Percentiles rank a stretch among this genome's conserved stretches.
These are phyloP conservation scores for Pangasius sanitwongsei DNA, from an alignment of 2,797 vertebrate genomes.

Conservation along the genomic window DNA sequence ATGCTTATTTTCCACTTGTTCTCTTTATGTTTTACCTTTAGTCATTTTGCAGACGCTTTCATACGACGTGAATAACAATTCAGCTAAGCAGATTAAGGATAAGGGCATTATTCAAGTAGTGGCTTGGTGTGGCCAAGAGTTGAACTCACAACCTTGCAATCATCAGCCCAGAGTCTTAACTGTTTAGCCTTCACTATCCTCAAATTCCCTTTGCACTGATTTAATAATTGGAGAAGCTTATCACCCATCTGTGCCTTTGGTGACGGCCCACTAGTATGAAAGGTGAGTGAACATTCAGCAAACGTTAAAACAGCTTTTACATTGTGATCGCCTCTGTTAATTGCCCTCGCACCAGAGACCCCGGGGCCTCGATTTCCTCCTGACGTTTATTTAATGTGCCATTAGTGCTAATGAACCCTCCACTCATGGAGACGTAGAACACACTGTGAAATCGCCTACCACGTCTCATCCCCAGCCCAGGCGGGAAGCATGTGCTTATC, in stretches of 20 bases:
- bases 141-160: neutral
- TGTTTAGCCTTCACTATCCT: neutral
- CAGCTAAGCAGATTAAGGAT: neutral
- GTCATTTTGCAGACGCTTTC: neutral
- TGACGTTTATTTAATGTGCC: conserved; percentile 67
- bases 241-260: conserved; percentile 30
- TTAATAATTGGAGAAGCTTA: conserved; percentile 23
- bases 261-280: conserved; percentile 27
- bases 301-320: conserved; percentile 56
- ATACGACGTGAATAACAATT: neutral
- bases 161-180: neutral
- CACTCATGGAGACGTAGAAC: conserved; percentile 52
- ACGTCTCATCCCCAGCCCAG: conserved; percentile 35
- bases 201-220: neutral
- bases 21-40: neutral
- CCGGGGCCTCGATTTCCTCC: conserved; percentile 56
- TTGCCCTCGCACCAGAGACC: conserved; percentile 60
- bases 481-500: conserved; percentile 50
- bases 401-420: conserved; percentile 65
- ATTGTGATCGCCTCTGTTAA: conserved; percentile 52
- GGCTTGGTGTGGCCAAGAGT: neutral
- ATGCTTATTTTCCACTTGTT: neutral
- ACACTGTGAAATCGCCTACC: conserved; percentile 56
- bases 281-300: conserved; percentile 55
- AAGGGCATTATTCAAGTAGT: neutral